Base-by-base conservation (phyloP, 2,888 invertebrate species). In the Nephrotoma flavescens region DNA sequence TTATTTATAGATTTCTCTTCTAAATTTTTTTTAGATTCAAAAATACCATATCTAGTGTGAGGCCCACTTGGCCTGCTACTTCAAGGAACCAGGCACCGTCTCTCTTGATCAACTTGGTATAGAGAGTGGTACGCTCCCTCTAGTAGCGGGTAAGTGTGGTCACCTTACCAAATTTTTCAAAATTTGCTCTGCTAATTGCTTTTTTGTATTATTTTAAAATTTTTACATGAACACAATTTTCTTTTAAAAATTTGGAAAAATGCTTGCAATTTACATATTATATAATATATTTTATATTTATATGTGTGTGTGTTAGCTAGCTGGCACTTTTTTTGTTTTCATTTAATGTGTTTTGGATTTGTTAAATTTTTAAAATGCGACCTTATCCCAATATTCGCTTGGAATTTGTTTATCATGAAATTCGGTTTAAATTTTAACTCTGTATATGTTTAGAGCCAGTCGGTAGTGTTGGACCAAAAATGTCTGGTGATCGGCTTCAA, bases 381-480 rank as follows among this genome's bases (percentile, higher is more conserved):
- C 71, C 71, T 71, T 31, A 71, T 71, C 71, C 71, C 71, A 71
- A 71, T 71, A 71, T 71, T 71, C 31, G 71, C 9, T 19, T 31
- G 9, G 31, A 71, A 71, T 71, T 71, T 19, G 31, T 31, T 71
- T 31, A 71, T 9, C 19, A 71, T 31, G 31, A 31, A 71, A 71
- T 31, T 31, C 4, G 71, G 19, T 19, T 57, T 86, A 87, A 87
- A 41, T 84, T 42, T 85, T 15, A 31, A 1, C 31, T 31, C 31
- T 31, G 31, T 31, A 31, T 31, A 31, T 41, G 88, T 89, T 85
- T 92, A 95, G 95, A 95, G 90, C 95, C 95, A 9, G 94, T 95
- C 88, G 94, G 94, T 90, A 95, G 94, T 90, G 93, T 94, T 88
- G 93, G 93, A 88, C 95, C 95, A 87, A 94, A 94, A 90, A 91